A percentile compares a stretch with the other conserved stretches of the same genome.
phyloP scores from a whole-genome alignment of 2,888 invertebrate species.

The Plagodis dolabraria region DNA sequence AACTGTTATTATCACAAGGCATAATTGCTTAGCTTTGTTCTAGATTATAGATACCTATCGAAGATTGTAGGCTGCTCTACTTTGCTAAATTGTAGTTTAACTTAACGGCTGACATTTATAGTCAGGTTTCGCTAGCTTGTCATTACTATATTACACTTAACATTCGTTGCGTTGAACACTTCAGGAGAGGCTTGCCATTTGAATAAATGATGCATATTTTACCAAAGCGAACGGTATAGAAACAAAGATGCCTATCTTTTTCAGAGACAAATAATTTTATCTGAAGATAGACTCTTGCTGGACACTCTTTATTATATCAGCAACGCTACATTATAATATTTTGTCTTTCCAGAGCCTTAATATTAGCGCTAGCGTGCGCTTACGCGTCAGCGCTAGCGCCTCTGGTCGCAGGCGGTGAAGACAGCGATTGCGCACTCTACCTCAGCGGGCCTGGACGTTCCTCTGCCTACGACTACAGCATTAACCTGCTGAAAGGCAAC shows the following conservation, averaged over 20 bases:
- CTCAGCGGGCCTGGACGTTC: slow-evolving; percentile 91
- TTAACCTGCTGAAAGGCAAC: slow-evolving; percentile 92
- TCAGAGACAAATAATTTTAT: no score
- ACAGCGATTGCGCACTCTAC: slow-evolving; percentile 90
- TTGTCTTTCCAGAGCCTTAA: slow-evolving; percentile 64
- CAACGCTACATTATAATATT: background rate
- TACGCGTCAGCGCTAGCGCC: slow-evolving; percentile 60
- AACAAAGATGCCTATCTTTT: no score
- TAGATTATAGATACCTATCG: slow-evolving; percentile 6
- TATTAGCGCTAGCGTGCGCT: slow-evolving; percentile 68
- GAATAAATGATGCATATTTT: no score
- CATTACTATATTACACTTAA: slow-evolving; percentile 12
- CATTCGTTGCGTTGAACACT: no score
- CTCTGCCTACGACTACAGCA: slow-evolving; percentile 93
- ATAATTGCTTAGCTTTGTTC: slow-evolving; percentile 31
- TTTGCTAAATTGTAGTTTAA: slow-evolving; percentile 38
- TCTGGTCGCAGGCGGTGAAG: slow-evolving; percentile 62
- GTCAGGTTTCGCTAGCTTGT: slow-evolving; percentile 12
- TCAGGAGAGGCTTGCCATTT: no score
- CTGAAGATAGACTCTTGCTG: no score
- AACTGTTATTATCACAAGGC: slow-evolving; percentile 1
- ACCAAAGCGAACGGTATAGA: no score
- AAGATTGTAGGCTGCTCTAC: slow-evolving; percentile 34
- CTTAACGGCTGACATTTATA: slow-evolving; percentile 34
- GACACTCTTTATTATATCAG: background rate